A percentile compares a stretch with the other conserved stretches of the same genome.
Conservation (phyloP, 2,888 invertebrate genomes). For the Ischnura elegans region DNA sequence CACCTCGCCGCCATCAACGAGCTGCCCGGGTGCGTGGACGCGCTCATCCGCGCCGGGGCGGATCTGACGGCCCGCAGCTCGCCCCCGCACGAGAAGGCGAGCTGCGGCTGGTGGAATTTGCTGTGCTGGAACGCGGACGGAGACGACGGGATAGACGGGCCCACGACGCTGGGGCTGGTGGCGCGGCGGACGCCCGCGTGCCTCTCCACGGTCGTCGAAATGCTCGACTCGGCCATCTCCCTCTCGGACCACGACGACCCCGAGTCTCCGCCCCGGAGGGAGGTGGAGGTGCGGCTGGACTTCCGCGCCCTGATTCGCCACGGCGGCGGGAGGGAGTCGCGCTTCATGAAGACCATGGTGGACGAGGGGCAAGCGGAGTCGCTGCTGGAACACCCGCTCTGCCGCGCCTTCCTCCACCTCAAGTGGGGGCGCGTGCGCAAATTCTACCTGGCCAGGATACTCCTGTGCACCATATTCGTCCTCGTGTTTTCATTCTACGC, state of each 20-base stretch:
- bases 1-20: constrained; percentile 93
- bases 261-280: constrained; percentile 82
- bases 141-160: constrained; percentile 4
- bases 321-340: constrained; percentile 91
- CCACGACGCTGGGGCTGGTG: constrained; percentile 91
- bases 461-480: constrained; percentile 89
- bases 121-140: constrained; percentile 4
- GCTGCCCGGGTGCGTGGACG: constrained; percentile 90
- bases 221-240: constrained; percentile 87
- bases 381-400: constrained; percentile 90
- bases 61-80: constrained; percentile 87
- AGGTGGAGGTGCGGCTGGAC: constrained; percentile 90
- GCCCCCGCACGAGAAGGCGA: background rate
- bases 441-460: constrained; percentile 89
- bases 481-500: constrained; percentile 89
- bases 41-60: constrained; percentile 90
- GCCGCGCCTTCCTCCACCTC: constrained; percentile 91
- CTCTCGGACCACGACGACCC: constrained; percentile 50
- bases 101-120: constrained; percentile 25
- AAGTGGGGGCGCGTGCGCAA: constrained; percentile 95
- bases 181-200: constrained; percentile 93
- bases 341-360: constrained; percentile 91
- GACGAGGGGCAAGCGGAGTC: constrained; percentile 92
- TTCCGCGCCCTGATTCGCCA: constrained; percentile 91
- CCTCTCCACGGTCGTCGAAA: constrained; percentile 89